Conservation (phyloP, 23 tunicate species). For the Ciona savignyi region DNA sequence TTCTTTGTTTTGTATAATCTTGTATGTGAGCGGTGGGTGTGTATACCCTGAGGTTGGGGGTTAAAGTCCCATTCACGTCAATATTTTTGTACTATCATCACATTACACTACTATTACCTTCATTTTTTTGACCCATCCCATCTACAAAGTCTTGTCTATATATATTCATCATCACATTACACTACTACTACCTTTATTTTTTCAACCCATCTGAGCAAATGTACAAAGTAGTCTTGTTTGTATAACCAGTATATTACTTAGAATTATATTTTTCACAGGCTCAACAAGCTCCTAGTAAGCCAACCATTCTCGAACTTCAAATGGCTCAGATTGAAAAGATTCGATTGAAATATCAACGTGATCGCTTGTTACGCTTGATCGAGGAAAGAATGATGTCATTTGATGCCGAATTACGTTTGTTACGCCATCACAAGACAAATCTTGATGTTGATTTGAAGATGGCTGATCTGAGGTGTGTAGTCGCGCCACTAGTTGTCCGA, state of each 20-base stretch:
- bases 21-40: too few relatives aligned
- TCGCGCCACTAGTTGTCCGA: too few relatives aligned
- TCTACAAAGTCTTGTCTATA: too few relatives aligned
- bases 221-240: neutral
- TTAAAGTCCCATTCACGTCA: too few relatives aligned
- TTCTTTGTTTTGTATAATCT: too few relatives aligned
- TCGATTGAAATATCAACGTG: conserved; percentile 41
- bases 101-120: too few relatives aligned
- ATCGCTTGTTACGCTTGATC: conserved; percentile 51
- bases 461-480: conserved; percentile 96
- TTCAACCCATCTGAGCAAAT: too few relatives aligned
- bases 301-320: conserved; percentile 45
- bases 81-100: too few relatives aligned
- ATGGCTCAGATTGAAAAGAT: conserved; percentile 43
- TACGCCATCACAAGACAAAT: conserved; percentile 64
- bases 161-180: too few relatives aligned
- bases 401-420: conserved; percentile 79
- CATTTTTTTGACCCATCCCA: too few relatives aligned
- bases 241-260: neutral
- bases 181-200: too few relatives aligned
- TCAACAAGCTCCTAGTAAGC: conserved; percentile 3
- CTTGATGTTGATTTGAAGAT: conserved; percentile 83
- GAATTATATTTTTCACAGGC: neutral
- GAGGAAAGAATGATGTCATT: conserved; percentile 53
- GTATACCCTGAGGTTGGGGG: too few relatives aligned